Evolutionary conservation across 2,797 vertebrate genomes (phyloP).

Genomic region (Nannoperca obscura): DNA sequence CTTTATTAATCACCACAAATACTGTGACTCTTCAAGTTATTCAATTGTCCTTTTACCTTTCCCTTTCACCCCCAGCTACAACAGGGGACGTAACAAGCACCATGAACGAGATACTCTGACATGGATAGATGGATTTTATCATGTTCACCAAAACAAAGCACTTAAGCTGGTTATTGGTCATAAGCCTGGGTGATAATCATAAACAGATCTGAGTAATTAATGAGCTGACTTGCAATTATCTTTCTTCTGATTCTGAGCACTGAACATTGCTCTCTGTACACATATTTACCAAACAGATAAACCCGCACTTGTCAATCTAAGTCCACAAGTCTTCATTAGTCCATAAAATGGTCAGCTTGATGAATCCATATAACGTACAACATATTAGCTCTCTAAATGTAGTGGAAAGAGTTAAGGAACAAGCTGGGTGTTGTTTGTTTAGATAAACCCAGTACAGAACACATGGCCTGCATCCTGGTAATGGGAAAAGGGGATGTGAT

Average conservation of each 20-base stretch:
- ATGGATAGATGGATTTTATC: background rate
- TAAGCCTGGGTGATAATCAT: background rate
- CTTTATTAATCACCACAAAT: no score
- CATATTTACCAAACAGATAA: slow-evolving; percentile 22
- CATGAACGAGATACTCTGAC: background rate
- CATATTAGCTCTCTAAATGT: background rate
- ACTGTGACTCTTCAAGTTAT: no score
- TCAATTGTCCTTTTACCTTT: no score
- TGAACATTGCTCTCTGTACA: slow-evolving; percentile 30
- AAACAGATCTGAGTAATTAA: background rate
- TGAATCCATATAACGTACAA: background rate
- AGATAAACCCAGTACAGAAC: slow-evolving; percentile 1
- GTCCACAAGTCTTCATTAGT: background rate
- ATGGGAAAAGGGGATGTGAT: background rate
- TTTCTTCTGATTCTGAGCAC: background rate
- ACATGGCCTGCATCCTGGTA: background rate
- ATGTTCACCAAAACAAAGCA: background rate
- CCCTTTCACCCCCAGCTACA: no score
- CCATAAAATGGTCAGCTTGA: background rate
- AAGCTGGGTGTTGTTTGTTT: slow-evolving; percentile 6
- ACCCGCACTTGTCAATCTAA: background rate
- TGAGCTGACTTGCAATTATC: background rate
- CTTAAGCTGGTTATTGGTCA: background rate
- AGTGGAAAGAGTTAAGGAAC: background rate
- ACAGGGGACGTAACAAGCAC: background rate